phyloP scores from a whole-genome alignment of 92 coral and sea anemone genomes.

The Galaxea fascicularis region DNA sequence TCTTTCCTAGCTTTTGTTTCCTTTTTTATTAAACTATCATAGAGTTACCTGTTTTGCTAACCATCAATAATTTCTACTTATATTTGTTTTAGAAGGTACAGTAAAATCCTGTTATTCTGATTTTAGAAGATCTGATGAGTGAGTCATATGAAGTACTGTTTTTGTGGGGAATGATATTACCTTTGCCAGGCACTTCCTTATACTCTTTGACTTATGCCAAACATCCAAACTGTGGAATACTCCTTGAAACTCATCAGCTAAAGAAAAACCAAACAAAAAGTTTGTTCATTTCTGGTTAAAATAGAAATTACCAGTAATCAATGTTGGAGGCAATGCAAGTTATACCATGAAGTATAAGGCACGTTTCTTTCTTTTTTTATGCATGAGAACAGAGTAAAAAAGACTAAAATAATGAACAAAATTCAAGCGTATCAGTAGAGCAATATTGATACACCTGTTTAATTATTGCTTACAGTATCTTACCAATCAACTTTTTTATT shows the following conservation, averaged over 20 bases:
- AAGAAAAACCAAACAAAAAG: background rate
- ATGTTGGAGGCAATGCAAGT: background rate
- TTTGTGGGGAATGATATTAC: slow-evolving; percentile 6
- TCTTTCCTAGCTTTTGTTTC: background rate
- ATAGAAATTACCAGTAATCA: background rate
- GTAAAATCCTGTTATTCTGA: background rate
- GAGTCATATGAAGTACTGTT: background rate
- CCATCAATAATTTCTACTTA: background rate
- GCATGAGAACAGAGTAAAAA: background rate
- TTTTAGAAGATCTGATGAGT: background rate
- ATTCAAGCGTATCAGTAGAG: background rate
- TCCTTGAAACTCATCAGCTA: background rate
- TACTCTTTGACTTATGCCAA: slow-evolving; percentile 45
- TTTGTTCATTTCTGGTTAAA: background rate
- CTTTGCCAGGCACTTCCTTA: slow-evolving; percentile 36
- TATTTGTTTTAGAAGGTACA: background rate
- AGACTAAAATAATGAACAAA: background rate
- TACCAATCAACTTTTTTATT: slow-evolving; percentile 25
- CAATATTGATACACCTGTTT: slow-evolving; percentile 3
- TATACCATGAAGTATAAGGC: background rate
- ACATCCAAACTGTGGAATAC: slow-evolving; percentile 40
- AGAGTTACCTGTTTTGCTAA: slow-evolving; percentile 15
- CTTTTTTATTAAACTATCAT: background rate
- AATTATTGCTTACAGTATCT: slow-evolving; percentile 1
- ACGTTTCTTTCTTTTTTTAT: background rate